phyloP scores from a whole-genome alignment of 2,888 invertebrate genomes.

The Eulithis testata region DNA sequence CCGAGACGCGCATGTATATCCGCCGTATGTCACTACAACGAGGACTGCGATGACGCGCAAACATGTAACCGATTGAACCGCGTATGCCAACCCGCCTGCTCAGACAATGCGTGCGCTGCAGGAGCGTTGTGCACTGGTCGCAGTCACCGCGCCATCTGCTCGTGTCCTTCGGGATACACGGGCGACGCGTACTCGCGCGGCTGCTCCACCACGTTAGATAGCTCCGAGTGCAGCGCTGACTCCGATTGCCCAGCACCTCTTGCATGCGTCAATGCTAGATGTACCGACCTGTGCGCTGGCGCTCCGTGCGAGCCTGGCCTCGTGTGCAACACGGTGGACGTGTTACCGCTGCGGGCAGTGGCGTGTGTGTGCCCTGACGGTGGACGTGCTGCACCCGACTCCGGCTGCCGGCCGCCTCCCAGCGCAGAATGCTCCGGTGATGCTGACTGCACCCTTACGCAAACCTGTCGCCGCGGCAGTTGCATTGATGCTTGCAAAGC shows the following conservation, averaged over 20 bases:
- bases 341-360: conserved; percentile 91
- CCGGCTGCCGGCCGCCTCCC: conserved; percentile 87
- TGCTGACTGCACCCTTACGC: conserved; percentile 89
- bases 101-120: conserved; percentile 91
- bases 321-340: conserved; percentile 91
- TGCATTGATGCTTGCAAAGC: conserved; percentile 92
- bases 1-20: conserved; percentile 92
- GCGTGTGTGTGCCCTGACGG: conserved; percentile 95
- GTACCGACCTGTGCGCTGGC: conserved; percentile 91
- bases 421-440: conserved; percentile 88
- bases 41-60: conserved; percentile 94
- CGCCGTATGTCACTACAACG: conserved; percentile 93
- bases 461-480: conserved; percentile 90
- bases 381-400: conserved; percentile 89
- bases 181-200: conserved; percentile 91
- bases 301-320: conserved; percentile 91
- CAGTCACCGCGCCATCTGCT: conserved; percentile 91
- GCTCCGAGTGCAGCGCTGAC: conserved; percentile 89
- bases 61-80: conserved; percentile 93
- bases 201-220: conserved; percentile 62
- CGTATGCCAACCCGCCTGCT: conserved; percentile 92
- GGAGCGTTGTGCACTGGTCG: conserved; percentile 90
- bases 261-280: conserved; percentile 91
- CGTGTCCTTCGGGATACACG: conserved; percentile 88
- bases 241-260: conserved; percentile 90